These are phyloP conservation scores for Apostichopus japonicus DNA, from an alignment of 35 echinoderm and acorn worm species.

Conservation along the genomic window DNA sequence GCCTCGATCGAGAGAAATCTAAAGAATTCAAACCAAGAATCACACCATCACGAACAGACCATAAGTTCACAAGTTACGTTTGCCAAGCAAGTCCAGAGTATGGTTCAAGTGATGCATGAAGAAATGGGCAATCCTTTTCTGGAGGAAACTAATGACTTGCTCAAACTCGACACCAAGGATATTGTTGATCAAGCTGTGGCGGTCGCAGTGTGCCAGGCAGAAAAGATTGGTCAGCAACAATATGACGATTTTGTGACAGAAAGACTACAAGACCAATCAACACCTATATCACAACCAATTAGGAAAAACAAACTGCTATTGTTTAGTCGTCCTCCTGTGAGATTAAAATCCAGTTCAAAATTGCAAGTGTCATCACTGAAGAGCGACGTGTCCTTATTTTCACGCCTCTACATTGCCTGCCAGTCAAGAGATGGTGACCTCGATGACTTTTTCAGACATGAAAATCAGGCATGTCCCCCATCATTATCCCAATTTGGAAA, in stretches of 20 bases:
- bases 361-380: conserved; percentile 38
- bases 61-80: neutral
- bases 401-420: conserved; percentile 50
- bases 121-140: conserved; percentile 24
- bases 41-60: neutral
- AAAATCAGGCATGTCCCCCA: conserved; percentile 34
- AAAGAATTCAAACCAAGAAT: neutral
- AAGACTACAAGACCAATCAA: too few relatives aligned
- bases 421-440: conserved; percentile 47
- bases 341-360: neutral
- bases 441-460: conserved; percentile 40
- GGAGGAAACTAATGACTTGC: neutral
- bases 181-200: neutral
- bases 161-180: conserved; percentile 20
- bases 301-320: conserved; percentile 51
- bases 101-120: neutral
- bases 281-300: too few relatives aligned
- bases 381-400: conserved; percentile 47
- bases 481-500: conserved; percentile 11
- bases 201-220: neutral
- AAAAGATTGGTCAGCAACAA: too few relatives aligned
- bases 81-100: conserved; percentile 21
- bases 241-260: too few relatives aligned
- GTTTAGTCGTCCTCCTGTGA: conserved; percentile 28
- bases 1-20: neutral